Conservation (phyloP, 2,113 vertebrate genomes). For the Dissostichus mawsoni region DNA sequence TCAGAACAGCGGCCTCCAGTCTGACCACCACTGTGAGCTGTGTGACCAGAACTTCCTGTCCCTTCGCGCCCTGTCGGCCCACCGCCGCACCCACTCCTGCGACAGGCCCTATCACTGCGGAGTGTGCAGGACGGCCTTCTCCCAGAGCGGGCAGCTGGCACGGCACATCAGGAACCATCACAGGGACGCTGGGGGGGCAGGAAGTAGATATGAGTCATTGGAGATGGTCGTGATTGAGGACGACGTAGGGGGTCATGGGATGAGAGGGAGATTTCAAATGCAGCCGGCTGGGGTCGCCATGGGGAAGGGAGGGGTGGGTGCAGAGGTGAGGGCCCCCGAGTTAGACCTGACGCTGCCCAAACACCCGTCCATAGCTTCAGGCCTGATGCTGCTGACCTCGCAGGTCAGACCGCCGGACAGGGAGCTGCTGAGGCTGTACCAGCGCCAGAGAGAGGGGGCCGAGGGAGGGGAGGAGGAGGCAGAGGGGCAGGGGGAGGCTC, state of each 20-base stretch:
- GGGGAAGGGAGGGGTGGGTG: constrained; percentile 84
- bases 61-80: constrained; percentile 78
- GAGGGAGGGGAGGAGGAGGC: constrained; percentile 83
- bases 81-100: constrained; percentile 83
- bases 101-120: constrained; percentile 85
- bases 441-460: constrained; percentile 89
- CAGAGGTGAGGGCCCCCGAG: constrained; percentile 65
- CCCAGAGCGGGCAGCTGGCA: constrained; percentile 85
- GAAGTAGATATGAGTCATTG: constrained; percentile 82
- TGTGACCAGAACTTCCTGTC: constrained; percentile 84
- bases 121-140: constrained; percentile 83
- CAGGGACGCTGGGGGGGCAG: constrained; percentile 56
- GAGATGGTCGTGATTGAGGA: constrained; percentile 84
- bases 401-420: constrained; percentile 83
- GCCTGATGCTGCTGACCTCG: constrained; percentile 74
- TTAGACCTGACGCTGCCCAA: constrained; percentile 75
- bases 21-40: constrained; percentile 78
- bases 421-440: constrained; percentile 90
- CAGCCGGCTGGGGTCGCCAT: constrained; percentile 84
- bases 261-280: constrained; percentile 82
- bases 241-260: constrained; percentile 73
- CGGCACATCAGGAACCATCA: constrained; percentile 85
- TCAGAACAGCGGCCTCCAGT: constrained; percentile 42
- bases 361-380: constrained; percentile 68
- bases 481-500: constrained; percentile 84